These are phyloP conservation scores for Brachionus plicatilis DNA, from an alignment of 1,140 invertebrate genomes.

Conservation along the genomic window DNA sequence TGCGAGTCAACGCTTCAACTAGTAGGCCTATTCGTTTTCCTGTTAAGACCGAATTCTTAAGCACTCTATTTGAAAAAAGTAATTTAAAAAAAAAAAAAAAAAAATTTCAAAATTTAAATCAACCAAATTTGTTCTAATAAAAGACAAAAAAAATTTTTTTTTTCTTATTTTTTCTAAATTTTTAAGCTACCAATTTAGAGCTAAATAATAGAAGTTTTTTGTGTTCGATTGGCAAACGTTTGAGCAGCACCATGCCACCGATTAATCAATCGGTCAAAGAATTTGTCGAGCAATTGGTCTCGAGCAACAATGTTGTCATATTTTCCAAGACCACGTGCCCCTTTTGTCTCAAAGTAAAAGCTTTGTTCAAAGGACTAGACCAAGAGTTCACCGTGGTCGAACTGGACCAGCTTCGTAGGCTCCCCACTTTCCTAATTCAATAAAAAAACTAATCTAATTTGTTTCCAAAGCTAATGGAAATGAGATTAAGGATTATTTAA, in stretches of 20 bases:
- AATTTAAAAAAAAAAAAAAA: too few species aligned
- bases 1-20: background rate
- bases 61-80: background rate
- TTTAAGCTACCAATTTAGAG: conserved; percentile 21
- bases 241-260: conserved; percentile 23
- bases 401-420: conserved; percentile 32
- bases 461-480: conserved; percentile 55
- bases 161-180: background rate
- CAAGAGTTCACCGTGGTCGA: background rate
- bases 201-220: background rate
- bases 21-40: background rate
- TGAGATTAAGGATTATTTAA: conserved; percentile 57
- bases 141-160: background rate
- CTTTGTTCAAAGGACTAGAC: background rate
- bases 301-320: conserved; percentile 56
- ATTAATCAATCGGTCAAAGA: conserved; percentile 6
- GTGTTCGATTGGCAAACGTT: background rate
- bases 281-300: conserved; percentile 50
- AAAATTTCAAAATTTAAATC: background rate
- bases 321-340: conserved; percentile 61
- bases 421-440: background rate
- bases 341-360: conserved; percentile 57
- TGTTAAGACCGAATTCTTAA: background rate
- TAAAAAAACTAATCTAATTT: background rate
- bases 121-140: background rate